These are phyloP conservation scores for Eulemur rufifrons DNA, from an alignment of 2,113 vertebrate genomes.

Conservation along the genomic window DNA sequence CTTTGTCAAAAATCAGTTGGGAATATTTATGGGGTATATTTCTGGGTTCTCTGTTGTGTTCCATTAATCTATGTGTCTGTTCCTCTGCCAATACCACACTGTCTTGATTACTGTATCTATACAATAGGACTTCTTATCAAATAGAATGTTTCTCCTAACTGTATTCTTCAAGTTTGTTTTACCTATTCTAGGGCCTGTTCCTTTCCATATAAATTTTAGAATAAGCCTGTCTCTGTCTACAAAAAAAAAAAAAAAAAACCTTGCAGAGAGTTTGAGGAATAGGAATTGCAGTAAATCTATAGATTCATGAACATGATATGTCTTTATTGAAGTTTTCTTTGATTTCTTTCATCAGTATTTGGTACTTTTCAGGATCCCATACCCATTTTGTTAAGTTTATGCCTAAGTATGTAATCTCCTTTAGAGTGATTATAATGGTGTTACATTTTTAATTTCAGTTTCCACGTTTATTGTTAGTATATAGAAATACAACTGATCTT, in stretches of 20 bases:
- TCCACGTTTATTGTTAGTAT: background rate
- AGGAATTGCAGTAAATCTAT: background rate
- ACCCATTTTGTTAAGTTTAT: background rate
- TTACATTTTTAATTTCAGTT: background rate
- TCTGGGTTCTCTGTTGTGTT: background rate
- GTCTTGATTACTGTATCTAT: background rate
- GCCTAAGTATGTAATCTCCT: background rate
- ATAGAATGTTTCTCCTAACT: background rate
- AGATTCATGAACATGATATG: background rate
- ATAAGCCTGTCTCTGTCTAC: background rate
- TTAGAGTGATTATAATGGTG: background rate
- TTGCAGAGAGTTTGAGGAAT: background rate
- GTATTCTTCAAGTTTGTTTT: background rate
- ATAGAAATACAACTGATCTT: background rate
- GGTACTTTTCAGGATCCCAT: background rate
- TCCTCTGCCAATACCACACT: background rate
- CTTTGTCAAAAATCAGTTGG: background rate
- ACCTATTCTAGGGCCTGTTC: background rate
- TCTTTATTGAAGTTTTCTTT: background rate
- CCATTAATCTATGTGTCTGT: background rate
- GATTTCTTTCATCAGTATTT: background rate
- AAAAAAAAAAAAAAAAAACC: background rate
- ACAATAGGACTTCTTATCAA: background rate
- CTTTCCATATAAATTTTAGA: background rate
- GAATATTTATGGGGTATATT: background rate